Evolutionary conservation across 2,888 invertebrate species (phyloP), one percentile per base, ranked within the genome.

Genomic region (Leptopterna dolabrata): DNA sequence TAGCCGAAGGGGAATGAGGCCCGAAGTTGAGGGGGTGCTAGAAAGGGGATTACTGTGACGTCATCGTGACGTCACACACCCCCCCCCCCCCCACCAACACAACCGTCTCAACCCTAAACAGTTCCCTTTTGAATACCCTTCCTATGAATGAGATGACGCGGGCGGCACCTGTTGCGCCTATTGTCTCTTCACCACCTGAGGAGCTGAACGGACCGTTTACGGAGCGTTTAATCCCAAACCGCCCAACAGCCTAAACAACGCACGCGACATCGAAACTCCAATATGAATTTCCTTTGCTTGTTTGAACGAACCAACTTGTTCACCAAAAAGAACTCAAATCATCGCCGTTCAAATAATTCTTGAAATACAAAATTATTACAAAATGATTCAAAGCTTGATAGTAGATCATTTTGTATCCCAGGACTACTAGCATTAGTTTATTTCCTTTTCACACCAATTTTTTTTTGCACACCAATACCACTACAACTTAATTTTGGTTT

Each of bases 101-200:
- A 51, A 16, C 51, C n/a, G 14, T 51, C 51, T 19, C 76, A 16
- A 14, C 29, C 41, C 41, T 76, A 76, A 71, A 36, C 41, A 9
- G 16, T 19, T 27, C 78, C 43, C 76, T 19, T 36, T 45, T 19
- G 9, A 78, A 14, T n/a, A 24, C 78, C 78, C 29, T 19, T 76
- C 47, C 70, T 41, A 63, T 83, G 83, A 83, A 83, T 83, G 83
- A 41, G 83, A 41, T 83, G 83, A 83, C 83, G 83, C 71, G 36
- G 36, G 70, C 24, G 71, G 43, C 83, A 83, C 83, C 83, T 83
- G 83, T 83, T 29, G 83, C 70, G 70, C 71, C 83, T 83, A 70
- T 83, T 83, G 83, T 83, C 83, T 83, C 80, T 80, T 14, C n/a
- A n/a, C 51, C 55, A 30, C 73, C 73, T 36, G 73, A 36, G 73